Evolutionary conservation across 2,888 invertebrate species (phyloP).

Genomic region (Microplitis deprimator): DNA sequence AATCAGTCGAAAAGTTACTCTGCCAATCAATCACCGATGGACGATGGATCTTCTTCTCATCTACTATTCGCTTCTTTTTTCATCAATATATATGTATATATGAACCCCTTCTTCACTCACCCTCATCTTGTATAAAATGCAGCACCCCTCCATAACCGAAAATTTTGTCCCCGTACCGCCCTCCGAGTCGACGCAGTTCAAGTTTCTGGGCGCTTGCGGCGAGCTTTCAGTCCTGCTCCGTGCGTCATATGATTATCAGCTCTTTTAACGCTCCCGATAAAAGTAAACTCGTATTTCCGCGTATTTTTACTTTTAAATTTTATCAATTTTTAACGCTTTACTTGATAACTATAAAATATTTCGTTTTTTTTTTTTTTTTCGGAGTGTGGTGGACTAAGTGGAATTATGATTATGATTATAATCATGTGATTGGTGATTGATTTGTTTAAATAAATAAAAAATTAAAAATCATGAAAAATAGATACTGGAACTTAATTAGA

Average conservation of each 20-base stretch:
- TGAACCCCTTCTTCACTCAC: constrained; percentile 24
- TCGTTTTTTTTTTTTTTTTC: too few relatives aligned
- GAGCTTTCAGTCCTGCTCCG: constrained; percentile 70
- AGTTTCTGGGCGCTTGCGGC: constrained; percentile 67
- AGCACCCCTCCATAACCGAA: constrained; percentile 27
- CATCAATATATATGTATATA: constrained; percentile 3
- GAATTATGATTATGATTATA: not conserved
- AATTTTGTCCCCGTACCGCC: constrained; percentile 46
- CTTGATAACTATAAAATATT: too few relatives aligned
- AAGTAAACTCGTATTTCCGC: not conserved
- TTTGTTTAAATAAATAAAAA: not conserved
- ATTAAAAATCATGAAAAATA: not conserved
- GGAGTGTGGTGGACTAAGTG: too few relatives aligned
- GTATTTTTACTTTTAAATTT: not conserved
- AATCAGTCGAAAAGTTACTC: constrained; percentile 70
- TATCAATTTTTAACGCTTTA: too few relatives aligned
- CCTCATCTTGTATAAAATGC: constrained; percentile 21
- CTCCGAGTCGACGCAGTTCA: constrained; percentile 70
- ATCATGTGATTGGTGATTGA: not conserved
- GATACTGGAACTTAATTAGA: not conserved
- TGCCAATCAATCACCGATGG: constrained; percentile 68
- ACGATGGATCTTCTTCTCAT: constrained; percentile 46
- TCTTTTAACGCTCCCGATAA: not conserved
- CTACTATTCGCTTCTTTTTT: constrained; percentile 6
- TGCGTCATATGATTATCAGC: constrained; percentile 59